phyloP scores from a whole-genome alignment of 92 coral and sea anemone species.

The Anthopleura xanthogrammica region DNA sequence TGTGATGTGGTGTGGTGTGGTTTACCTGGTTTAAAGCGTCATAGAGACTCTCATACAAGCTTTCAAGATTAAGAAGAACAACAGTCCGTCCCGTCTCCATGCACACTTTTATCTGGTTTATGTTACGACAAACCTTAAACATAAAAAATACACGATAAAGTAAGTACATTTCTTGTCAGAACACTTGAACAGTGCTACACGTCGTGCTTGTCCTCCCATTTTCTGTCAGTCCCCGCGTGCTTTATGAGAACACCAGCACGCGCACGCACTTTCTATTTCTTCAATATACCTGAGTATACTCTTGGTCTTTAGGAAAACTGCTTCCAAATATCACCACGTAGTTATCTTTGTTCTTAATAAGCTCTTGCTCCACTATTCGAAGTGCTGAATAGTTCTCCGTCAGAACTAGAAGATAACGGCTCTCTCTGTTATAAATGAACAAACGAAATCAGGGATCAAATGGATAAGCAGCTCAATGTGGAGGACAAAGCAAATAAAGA shows the following conservation, averaged over 20 bases:
- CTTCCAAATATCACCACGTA: slow-evolving; percentile 85
- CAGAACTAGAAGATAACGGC: slow-evolving; percentile 78
- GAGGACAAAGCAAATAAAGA: too few relatives aligned
- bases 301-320: slow-evolving; percentile 87
- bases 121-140: slow-evolving; percentile 79
- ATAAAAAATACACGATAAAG: neutral
- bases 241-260: too few relatives aligned
- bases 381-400: slow-evolving; percentile 88
- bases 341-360: slow-evolving; percentile 38
- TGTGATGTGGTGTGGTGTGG: too few relatives aligned
- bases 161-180: too few relatives aligned
- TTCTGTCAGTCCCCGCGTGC: too few relatives aligned
- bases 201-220: too few relatives aligned
- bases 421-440: slow-evolving; percentile 47
- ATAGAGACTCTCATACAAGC: slow-evolving; percentile 64
- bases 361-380: slow-evolving; percentile 67
- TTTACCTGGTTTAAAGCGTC: slow-evolving; percentile 83
- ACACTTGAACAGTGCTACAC: too few relatives aligned
- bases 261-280: neutral
- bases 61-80: slow-evolving; percentile 73
- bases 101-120: slow-evolving; percentile 90
- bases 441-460: neutral
- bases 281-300: slow-evolving; percentile 74
- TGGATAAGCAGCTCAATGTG: too few relatives aligned
- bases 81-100: slow-evolving; percentile 91